phyloP scores from a whole-genome alignment of 2,888 invertebrate species.

The Eucera pruinosa region DNA sequence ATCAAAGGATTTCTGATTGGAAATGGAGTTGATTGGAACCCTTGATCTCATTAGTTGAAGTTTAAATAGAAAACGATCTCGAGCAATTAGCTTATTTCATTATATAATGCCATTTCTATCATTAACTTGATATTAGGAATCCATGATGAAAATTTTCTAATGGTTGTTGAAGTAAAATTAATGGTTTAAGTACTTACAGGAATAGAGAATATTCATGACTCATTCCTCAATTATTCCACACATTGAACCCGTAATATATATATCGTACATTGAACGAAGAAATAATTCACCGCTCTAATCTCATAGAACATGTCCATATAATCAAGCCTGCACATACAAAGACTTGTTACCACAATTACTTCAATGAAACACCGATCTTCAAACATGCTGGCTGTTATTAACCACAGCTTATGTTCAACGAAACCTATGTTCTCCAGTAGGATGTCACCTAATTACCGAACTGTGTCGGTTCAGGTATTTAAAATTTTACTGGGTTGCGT shows the following conservation, averaged over 20 bases:
- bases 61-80: background rate
- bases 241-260: background rate
- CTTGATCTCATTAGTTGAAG: no score
- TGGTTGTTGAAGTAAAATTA: background rate
- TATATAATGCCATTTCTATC: no score
- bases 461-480: constrained; percentile 22
- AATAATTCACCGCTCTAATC: background rate
- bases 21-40: no score
- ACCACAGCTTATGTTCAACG: constrained; percentile 43
- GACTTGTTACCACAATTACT: constrained; percentile 11
- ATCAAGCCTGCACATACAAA: constrained; percentile 4
- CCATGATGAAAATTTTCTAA: constrained; percentile 23
- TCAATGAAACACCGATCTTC: constrained; percentile 54
- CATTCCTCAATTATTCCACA: constrained; percentile 2
- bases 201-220: no score
- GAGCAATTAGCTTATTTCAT: no score
- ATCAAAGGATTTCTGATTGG: background rate
- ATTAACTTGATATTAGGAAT: background rate
- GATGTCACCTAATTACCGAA: constrained; percentile 25
- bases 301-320: background rate
- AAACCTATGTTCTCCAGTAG: constrained; percentile 23
- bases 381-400: constrained; percentile 37
- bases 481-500: constrained; percentile 29
- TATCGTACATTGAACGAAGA: background rate
- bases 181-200: no score